phyloP scores from a whole-genome alignment of 2,797 vertebrate species.

The Falco rusticolus region DNA sequence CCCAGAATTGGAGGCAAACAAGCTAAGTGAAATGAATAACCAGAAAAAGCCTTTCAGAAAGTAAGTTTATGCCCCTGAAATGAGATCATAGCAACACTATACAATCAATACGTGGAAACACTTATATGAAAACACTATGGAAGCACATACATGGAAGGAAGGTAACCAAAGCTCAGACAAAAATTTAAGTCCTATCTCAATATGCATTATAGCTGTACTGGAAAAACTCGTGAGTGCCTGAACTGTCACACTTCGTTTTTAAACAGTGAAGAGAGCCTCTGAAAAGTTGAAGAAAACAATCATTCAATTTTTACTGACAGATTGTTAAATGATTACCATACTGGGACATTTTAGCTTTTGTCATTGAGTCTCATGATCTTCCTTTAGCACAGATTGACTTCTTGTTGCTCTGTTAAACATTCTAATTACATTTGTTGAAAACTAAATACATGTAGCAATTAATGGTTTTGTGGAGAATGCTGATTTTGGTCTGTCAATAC shows the following conservation, averaged over 20 bases:
- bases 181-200: neutral
- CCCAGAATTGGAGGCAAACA: no score
- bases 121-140: neutral
- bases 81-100: neutral
- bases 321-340: neutral
- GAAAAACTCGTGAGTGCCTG: neutral
- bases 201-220: neutral
- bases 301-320: neutral
- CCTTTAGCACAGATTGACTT: neutral
- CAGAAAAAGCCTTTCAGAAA: neutral
- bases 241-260: neutral
- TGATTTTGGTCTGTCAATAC: rapidly evolving
- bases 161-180: neutral
- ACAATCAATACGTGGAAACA: no score
- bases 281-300: neutral
- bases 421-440: neutral
- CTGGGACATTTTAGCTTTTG: neutral
- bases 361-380: rapidly evolving
- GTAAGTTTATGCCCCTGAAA: neutral
- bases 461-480: neutral
- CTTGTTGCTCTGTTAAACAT: neutral
- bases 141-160: neutral
- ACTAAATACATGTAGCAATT: neutral
- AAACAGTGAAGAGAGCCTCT: neutral
- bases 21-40: neutral